Base-by-base conservation (phyloP, 2,888 invertebrate species). In the Leptinotarsa peninsularis region DNA sequence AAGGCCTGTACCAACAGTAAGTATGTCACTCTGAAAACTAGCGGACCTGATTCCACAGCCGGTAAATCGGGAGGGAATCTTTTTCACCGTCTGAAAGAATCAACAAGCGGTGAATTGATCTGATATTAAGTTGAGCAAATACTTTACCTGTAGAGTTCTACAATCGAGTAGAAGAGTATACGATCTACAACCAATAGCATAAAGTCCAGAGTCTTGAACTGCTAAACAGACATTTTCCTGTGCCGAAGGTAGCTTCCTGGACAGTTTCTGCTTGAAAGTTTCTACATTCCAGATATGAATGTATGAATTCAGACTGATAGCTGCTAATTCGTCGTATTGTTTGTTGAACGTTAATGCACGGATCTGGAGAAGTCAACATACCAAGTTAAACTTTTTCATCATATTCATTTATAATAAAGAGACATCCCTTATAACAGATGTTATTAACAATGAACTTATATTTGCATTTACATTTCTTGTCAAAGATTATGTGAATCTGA, bases 201-300 rank as follows among this genome's bases (percentile, higher is more conserved):
- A 98, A 63, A 98, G 90, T 27, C 95, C 95, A 84, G 94, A 93
- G 75, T 94, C 94, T 88, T 97, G 94, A 1, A 93, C 95, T 50
- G 97, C 95, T 84, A 98, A 91, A 85, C 98, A 98, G 52, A 98
- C 98, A 86, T 97, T 97, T 88, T 98, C 98, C 88, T 96, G 95
- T 78, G 94, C 94, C 75, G 96, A 95, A 1, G 96, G 96, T 84
- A 98, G 90, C 88, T 96, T 96, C 73, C 95, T 90, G 7, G 96
- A 95, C 82, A 95, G 91, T 86, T 94, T 96, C 91, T 97, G 97
- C 77, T 93, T 92, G 88, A 98, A 97, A 15, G 93, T 94, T 88
- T 96, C 94, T 0, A 96, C 95, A 89, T 94, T 95, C 93, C 97
- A 98, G 82, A 98, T 94, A 89, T 98, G 98, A 86, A 98, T 95